Conservation (phyloP, 2,797 vertebrate genomes). For the Halcyon smyrnensis region DNA sequence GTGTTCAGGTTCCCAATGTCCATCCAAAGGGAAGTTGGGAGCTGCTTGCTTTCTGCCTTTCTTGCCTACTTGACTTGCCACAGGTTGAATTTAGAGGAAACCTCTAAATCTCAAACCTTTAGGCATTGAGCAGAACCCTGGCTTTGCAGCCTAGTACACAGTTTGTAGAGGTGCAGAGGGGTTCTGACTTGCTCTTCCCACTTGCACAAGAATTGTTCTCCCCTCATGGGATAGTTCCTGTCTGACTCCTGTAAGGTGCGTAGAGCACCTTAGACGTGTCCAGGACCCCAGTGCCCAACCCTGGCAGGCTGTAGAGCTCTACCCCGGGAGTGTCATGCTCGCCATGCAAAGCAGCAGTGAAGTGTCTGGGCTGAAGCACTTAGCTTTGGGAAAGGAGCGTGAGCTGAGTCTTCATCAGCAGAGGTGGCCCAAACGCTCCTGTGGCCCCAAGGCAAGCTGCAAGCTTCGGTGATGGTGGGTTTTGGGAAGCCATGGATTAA, state of each 20-base stretch:
- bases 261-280: background rate
- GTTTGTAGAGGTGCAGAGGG: background rate
- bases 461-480: background rate
- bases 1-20: background rate
- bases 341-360: background rate
- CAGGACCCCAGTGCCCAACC: background rate
- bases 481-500: background rate
- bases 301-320: background rate
- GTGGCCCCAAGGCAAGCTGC: background rate
- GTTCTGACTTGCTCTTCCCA: background rate
- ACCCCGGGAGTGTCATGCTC: background rate
- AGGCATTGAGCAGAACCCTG: background rate
- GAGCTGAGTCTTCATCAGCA: background rate
- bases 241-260: background rate
- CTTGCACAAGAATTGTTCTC: fast-evolving
- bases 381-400: background rate
- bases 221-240: background rate
- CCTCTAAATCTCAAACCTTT: background rate
- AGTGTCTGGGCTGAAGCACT: fast-evolving
- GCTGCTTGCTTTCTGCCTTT: background rate
- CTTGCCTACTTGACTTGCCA: background rate
- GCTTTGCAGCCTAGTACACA: background rate
- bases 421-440: background rate
- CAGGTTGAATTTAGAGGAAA: background rate
- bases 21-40: background rate